phyloP scores from a whole-genome alignment of 2,113 vertebrate genomes.

The Lepus europaeus region DNA sequence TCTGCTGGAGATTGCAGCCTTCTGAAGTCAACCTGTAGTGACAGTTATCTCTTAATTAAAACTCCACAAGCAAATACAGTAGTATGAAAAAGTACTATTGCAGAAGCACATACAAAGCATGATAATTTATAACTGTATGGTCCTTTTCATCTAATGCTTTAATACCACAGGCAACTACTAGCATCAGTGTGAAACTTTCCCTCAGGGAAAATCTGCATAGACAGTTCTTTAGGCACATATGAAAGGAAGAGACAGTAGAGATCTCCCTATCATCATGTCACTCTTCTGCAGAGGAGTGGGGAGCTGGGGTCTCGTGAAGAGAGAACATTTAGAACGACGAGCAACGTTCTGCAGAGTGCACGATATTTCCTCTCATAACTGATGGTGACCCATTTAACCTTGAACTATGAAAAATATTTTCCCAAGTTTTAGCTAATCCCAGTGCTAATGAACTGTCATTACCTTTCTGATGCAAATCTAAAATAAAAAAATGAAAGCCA shows the following conservation, averaged over 20 bases:
- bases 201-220: slow-evolving; percentile 70
- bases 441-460: slow-evolving; percentile 67
- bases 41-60: slow-evolving; percentile 93
- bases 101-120: slow-evolving; percentile 77
- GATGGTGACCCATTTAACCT: slow-evolving; percentile 66
- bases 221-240: slow-evolving; percentile 56
- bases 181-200: slow-evolving; percentile 72
- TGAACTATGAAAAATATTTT: slow-evolving; percentile 1
- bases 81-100: slow-evolving; percentile 78
- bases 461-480: slow-evolving; percentile 72
- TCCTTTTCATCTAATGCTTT: slow-evolving; percentile 81
- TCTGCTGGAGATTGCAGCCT: slow-evolving; percentile 87
- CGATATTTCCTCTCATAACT: slow-evolving; percentile 22
- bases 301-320: slow-evolving; percentile 45
- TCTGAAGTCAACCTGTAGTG: slow-evolving; percentile 89
- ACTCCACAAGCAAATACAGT: slow-evolving; percentile 87
- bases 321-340: slow-evolving; percentile 68
- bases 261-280: slow-evolving; percentile 45
- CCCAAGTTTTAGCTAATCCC: slow-evolving; percentile 61
- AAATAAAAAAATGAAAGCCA: slow-evolving; percentile 70
- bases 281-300: slow-evolving; percentile 51
- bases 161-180: slow-evolving; percentile 65
- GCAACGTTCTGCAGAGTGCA: neutral
- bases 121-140: slow-evolving; percentile 80
- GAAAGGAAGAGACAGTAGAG: slow-evolving; percentile 60